Base-by-base conservation (phyloP, 2,888 invertebrate species). In the Bembecia ichneumoniformis region DNA sequence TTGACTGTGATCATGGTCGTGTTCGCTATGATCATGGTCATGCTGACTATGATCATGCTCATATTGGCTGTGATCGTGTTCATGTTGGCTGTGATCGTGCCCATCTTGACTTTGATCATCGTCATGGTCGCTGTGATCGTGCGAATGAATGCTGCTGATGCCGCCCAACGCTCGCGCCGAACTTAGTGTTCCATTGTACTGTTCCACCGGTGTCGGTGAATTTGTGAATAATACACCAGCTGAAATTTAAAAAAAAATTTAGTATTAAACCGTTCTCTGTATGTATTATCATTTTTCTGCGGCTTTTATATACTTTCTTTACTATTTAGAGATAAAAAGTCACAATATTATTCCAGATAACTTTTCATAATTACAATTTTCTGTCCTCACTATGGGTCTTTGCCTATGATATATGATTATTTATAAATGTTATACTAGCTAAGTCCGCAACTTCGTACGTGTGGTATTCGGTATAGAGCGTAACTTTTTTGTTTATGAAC, bases 181-280 rank as follows among this genome's bases (percentile, higher is more conserved):
- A 53, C 89, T 89, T 51, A 87, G 70, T 1, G 86, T 77, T 5
- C 74, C 64, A 61, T 87, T 87, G 70, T 78, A 82, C 64, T 80
- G 89, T 71, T 83, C 89, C 51, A 89, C 78, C 1, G 89, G 86
- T 40, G 90, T 89, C 45, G 91, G 90, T 52, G 91, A 89, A 76
- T 89, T 90, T 28, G 89, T 83, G 62, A 92, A 90, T 57, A 93
- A 89, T 47, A 92, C 87, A 47, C 93, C 93, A 63, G 91, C 94
- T 93, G 77, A 40, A 88, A 88, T 14, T 43, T 28, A n/a, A 46
- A 17, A 47, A 36, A 28, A 28, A 28, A 28, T 0, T 13, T 9
- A 1, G 11, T 35, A 34, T 44, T 34, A 9, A 0, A 20, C 1
- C 3, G 2, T 17, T 17, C 17, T 17, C 17, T 17, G 17, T 4